Base-by-base conservation (phyloP, 2,797 vertebrate genomes). In the Furcifer pardalis region DNA sequence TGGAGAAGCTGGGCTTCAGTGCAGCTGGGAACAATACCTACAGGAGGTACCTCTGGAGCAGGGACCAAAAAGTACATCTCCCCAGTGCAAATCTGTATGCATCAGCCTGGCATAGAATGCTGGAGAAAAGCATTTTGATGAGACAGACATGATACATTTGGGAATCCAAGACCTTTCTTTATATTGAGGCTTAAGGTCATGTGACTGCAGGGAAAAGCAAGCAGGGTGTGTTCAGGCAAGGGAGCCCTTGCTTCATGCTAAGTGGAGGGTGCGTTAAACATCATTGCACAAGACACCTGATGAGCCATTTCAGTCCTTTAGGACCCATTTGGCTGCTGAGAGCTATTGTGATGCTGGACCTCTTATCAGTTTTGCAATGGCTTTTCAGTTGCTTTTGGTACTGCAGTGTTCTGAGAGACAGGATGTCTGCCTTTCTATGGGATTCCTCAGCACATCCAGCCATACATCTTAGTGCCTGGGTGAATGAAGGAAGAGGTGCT, bases 1-100 rank as follows among this genome's bases (percentile, higher is more conserved):
- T 59, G 65, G 73, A 46, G 59, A 65, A 82, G 74, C 76, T 80
- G 62, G 30, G 40, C 72, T 85, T 44, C 30, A 56, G 19, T 83
- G 35, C 63, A 69, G 19, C 49, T 46, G 42, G 68, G 73, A 86
- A 15, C 30, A 62, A 62, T 32, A 81, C 73, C 65, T 69, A 9
- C n/a, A 30, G 42, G 73, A 81, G n/a, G 37, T 77, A 63, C 72
- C n/a, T 81, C 40, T 40, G 84, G 27, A 40, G 40, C 25, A 49
- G 4, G 72, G 63, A 60, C 40, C 30, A 81, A 9, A 35, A 74
- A 81, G 52, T 77, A 27, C 42, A 7, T 4, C 32, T 81, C 74
- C 66, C 27, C 56, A 37, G 37, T 86, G 73, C n/a, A 71, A 82
- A 82, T 77, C 32, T 71, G 42, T 52, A 52, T 25, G 40, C 49